phyloP scores from a whole-genome alignment of 1,140 invertebrate species.

The Delia radicum region DNA sequence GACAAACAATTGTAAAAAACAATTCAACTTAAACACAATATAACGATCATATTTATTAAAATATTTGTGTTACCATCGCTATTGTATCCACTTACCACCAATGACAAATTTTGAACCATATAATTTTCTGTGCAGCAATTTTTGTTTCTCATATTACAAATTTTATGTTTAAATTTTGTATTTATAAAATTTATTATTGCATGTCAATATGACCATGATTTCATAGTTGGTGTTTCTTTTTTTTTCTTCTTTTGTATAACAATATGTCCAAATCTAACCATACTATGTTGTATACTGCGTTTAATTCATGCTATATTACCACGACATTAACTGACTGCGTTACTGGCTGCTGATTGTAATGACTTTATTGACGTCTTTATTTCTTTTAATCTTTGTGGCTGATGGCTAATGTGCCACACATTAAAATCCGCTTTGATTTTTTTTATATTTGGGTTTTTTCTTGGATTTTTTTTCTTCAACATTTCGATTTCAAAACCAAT shows the following conservation, averaged over 20 bases:
- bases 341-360: neutral
- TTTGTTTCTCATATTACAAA: neutral
- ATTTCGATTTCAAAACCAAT: neutral
- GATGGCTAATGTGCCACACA: neutral
- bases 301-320: neutral
- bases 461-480: neutral
- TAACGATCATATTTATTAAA: too few species aligned
- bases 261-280: neutral
- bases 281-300: neutral
- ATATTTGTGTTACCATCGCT: too few species aligned
- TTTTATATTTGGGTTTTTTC: neutral
- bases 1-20: too few species aligned
- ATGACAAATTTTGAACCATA: neutral
- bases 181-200: neutral
- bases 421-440: neutral
- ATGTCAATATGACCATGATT: conserved; percentile 1
- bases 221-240: neutral
- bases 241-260: neutral
- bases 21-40: too few species aligned
- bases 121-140: neutral
- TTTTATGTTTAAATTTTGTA: neutral
- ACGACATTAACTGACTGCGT: neutral
- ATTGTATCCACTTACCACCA: neutral
- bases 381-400: neutral
- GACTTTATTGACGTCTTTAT: neutral